Evolutionary conservation across 2,888 invertebrate genomes (phyloP).

Genomic region (Apomyelois bistriatella): DNA sequence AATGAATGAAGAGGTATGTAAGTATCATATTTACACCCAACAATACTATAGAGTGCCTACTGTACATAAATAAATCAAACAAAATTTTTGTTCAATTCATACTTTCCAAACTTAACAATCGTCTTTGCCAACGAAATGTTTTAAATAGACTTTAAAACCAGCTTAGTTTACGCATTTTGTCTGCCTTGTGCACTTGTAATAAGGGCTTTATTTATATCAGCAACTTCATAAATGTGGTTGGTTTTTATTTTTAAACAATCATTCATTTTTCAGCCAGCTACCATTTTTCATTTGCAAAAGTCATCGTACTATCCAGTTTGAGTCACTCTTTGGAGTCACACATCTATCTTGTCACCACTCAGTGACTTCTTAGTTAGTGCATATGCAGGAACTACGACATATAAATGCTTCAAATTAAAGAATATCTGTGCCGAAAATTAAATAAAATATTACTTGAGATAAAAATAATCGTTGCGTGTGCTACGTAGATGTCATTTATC

Average conservation of each 20-base stretch:
- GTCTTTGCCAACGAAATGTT: constrained; percentile 1
- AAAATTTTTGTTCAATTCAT: neutral
- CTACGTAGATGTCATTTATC: no score
- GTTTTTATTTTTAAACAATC: constrained; percentile 4
- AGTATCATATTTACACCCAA: no score
- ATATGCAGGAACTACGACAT: no score
- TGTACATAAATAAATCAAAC: neutral
- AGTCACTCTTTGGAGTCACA: no score
- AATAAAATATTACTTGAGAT: no score
- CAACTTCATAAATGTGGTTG: neutral
- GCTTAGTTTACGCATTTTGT: neutral
- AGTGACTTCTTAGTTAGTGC: neutral
- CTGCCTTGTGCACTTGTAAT: neutral
- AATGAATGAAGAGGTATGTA: no score
- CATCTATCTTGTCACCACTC: neutral
- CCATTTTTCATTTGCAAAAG: neutral
- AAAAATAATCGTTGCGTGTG: no score
- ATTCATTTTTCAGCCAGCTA: constrained; percentile 2
- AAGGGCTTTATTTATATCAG: neutral
- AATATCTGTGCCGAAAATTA: no score
- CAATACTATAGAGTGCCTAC: no score
- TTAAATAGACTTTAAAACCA: constrained; percentile 1
- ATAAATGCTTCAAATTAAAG: no score
- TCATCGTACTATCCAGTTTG: constrained; percentile 1
- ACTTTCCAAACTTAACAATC: neutral